Conservation (phyloP, 35 echinoderm and acorn worm species). For the Apostichopus californicus region DNA sequence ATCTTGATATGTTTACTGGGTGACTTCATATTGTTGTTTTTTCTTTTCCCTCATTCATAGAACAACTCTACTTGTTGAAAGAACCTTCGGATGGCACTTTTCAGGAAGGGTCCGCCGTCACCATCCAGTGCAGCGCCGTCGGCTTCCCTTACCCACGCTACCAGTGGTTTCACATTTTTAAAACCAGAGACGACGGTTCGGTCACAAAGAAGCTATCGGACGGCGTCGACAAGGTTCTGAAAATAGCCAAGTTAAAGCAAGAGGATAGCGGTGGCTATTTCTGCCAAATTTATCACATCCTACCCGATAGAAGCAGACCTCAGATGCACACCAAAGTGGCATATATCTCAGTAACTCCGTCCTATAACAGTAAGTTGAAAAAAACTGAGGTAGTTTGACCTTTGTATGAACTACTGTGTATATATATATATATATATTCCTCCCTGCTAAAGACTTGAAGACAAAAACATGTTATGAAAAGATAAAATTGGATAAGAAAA, state of each 20-base stretch:
- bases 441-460: no score
- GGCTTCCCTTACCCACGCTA: slow-evolving; percentile 90
- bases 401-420: no score
- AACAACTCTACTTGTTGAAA: slow-evolving; percentile 52
- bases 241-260: slow-evolving; percentile 28
- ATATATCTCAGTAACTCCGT: slow-evolving; percentile 52
- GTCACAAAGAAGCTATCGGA: slow-evolving; percentile 44
- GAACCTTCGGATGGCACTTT: slow-evolving; percentile 48
- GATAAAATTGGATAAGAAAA: no score
- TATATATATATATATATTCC: no score
- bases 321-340: slow-evolving; percentile 58
- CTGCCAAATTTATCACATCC: slow-evolving; percentile 76
- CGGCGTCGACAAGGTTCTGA: slow-evolving; percentile 60
- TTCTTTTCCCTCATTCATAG: slow-evolving; percentile 30
- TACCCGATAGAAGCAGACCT: slow-evolving; percentile 16
- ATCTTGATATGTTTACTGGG: no score
- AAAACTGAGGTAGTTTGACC: background rate
- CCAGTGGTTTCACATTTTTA: slow-evolving; percentile 75
- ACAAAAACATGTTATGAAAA: no score
- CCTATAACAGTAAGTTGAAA: slow-evolving; percentile 50
- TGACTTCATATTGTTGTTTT: no score
- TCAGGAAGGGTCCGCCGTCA: slow-evolving; percentile 37
- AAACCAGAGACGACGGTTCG: background rate
- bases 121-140: slow-evolving; percentile 67
- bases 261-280: slow-evolving; percentile 61